Percentiles rank a stretch among this genome's conserved stretches.
Conservation (phyloP, 2,888 invertebrate species). For the Troglohyphantes excavatus region DNA sequence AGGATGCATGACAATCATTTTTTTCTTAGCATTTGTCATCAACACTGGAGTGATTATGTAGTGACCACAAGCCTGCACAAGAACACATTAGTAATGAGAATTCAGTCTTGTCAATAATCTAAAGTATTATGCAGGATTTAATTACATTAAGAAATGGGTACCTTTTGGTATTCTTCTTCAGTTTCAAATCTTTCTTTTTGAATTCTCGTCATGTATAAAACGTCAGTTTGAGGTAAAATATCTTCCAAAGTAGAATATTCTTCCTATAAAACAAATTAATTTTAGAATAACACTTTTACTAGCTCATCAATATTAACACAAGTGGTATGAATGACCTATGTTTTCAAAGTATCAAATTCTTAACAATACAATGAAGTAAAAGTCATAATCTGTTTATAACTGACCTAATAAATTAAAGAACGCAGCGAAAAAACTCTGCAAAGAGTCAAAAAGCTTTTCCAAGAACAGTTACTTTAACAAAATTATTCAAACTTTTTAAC, state of each 20-base stretch:
- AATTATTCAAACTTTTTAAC: neutral
- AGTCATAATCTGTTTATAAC: no score
- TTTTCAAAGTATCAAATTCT: no score
- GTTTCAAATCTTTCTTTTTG: conserved; percentile 95
- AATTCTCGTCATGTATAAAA: conserved; percentile 98
- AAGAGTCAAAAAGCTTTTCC: neutral
- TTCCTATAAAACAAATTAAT: conserved; percentile 80
- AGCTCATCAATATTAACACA: no score
- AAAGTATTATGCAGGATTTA: neutral
- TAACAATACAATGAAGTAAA: no score
- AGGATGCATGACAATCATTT: conserved; percentile 98
- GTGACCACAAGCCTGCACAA: conserved; percentile 89
- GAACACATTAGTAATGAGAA: neutral
- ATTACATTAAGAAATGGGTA: conserved; percentile 82
- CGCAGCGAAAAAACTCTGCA: no score
- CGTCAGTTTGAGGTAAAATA: conserved; percentile 95
- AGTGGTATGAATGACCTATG: no score
- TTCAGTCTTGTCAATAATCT: no score
- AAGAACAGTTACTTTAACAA: neutral
- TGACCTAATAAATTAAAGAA: no score
- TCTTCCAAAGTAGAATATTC: conserved; percentile 87
- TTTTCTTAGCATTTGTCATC: conserved; percentile 96
- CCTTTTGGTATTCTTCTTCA: conserved; percentile 92
- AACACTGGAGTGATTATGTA: conserved; percentile 96
- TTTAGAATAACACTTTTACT: no score